Evolutionary conservation across 2,888 invertebrate genomes (phyloP).

Genomic region (Mayetiola destructor): DNA sequence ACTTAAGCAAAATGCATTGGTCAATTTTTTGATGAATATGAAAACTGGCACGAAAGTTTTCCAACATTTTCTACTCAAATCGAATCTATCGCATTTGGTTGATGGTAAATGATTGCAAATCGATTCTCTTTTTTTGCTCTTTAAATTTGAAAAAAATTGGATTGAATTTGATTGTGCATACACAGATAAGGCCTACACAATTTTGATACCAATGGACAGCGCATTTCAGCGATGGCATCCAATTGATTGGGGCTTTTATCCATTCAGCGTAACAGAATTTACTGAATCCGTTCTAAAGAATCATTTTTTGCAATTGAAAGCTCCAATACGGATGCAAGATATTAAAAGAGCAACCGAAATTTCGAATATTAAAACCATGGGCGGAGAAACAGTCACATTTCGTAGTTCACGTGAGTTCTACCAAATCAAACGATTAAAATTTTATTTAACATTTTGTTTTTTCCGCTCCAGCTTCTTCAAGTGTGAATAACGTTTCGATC

Average conservation of each 20-base stretch:
- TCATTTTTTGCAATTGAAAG: conserved; percentile 43
- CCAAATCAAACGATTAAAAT: background rate
- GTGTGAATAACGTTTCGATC: conserved; percentile 44
- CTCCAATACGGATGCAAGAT: conserved; percentile 39
- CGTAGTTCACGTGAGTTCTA: conserved; percentile 40
- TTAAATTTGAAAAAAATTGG: no score
- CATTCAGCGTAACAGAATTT: conserved; percentile 50
- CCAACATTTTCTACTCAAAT: conserved; percentile 45
- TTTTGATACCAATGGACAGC: conserved; percentile 48
- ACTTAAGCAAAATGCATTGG: conserved; percentile 30
- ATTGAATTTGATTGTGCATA: background rate
- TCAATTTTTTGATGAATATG: conserved; percentile 41
- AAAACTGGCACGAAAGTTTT: conserved; percentile 49
- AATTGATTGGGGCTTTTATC: conserved; percentile 55
- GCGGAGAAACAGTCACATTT: conserved; percentile 43
- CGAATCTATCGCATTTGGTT: conserved; percentile 43
- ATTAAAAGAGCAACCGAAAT: conserved; percentile 37
- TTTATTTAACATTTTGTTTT: background rate
- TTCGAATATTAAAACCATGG: conserved; percentile 41
- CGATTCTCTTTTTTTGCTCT: background rate
- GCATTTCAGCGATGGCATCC: conserved; percentile 54
- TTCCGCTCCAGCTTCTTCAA: conserved; percentile 37
- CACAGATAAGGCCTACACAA: conserved; percentile 40
- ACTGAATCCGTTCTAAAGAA: conserved; percentile 46
- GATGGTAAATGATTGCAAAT: conserved; percentile 31